Base-by-base conservation (phyloP, 2,888 invertebrate genomes). In the Drosophila neutralis region DNA sequence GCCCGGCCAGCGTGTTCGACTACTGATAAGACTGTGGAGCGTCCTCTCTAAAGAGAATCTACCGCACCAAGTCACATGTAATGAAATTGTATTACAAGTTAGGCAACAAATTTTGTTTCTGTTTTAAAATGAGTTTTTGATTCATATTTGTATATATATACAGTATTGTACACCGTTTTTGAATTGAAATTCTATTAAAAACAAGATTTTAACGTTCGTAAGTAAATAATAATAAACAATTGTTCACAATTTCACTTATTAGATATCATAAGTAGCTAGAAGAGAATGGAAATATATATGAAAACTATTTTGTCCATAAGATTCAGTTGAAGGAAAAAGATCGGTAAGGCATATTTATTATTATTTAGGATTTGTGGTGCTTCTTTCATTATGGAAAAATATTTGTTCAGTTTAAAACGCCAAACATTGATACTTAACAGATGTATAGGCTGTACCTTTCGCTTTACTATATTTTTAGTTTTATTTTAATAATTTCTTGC, bases 11-110 rank as follows among this genome's bases (percentile, higher is more conserved):
- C 57, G 38, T 58, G 57, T 58, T 57, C 48, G 24, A 33, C 38
- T 45, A n/a, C 79, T 54, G 79, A 78, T 78, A 78, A 74, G 63
- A 48, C 69, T 51, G 3, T 60, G 48, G 1, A 33, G 36, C 15
- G 24, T 36, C 42, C 21, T 51, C 61, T 27, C 13, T 21, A 21
- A 42, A 18, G 29, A 52, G 31, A 59, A 63, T 53, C 38, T 60
- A 61, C 70, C 27, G 3, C 49, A 40, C 2, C 35, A 54, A 52
- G 21, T 49, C 56, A 57, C 33, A 29, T n/a, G n/a, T 21, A 70
- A 54, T 76, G 33, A 45, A 65, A 65, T 59, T 15, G 29, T 29
- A 42, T 56, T 63, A 24, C n/a, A n/a, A 15, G 45, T 11, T 69
- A 8, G 8, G 15, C 24, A 45, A 45, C 8, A 45, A 24, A 13